Evolutionary conservation across 2,797 vertebrate genomes (phyloP), one percentile per base, ranked within the genome.

Genomic region (Chiroxiphia lanceolata): DNA sequence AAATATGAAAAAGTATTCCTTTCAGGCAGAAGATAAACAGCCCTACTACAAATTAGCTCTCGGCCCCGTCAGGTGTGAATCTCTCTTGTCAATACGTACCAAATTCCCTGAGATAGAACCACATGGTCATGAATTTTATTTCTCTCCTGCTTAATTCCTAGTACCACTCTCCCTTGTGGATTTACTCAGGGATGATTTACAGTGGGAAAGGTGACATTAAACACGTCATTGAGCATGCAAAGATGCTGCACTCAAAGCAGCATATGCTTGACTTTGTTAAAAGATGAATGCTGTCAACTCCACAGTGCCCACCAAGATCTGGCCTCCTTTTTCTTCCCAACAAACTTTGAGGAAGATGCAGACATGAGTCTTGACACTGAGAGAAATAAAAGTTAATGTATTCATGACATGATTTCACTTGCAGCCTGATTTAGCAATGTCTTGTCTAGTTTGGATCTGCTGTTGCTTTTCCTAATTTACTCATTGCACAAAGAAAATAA

Each of bases 401-500:
- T 95, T 96, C 96, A 92, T 77, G 92, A 94, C 96, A 93, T 95
- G 95, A 96, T 96, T 97, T 97, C 96, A 94, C 95, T 97, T 90
- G 94, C 96, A 97, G 96, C 93, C 92, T 90, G 94, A 96, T 97
- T 97, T 97, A 98, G 96, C 96, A 96, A 94, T 60, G 89, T 94
- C 96, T 97, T 97, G 96, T 97, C 97, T 97, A 92, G 96, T 97
- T 97, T 95, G 95, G 95, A 90, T 97, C 96, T 83, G 94, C 95
- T 89, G 86, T 94, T 96, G 95, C 96, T 96, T 96, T 96, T 95
- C 95, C 96, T 97, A 97, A 98, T 98, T 98, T 98, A 96, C 97
- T 97, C 95, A 53, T 95, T 94, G 95, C 96, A 97, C 96, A 97
- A 97, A 97, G 95, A 97, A 98, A 98, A 98, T 98, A 98, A 98